Evolutionary conservation across 2,797 vertebrate genomes (phyloP).

Genomic region (Anableps anableps): DNA sequence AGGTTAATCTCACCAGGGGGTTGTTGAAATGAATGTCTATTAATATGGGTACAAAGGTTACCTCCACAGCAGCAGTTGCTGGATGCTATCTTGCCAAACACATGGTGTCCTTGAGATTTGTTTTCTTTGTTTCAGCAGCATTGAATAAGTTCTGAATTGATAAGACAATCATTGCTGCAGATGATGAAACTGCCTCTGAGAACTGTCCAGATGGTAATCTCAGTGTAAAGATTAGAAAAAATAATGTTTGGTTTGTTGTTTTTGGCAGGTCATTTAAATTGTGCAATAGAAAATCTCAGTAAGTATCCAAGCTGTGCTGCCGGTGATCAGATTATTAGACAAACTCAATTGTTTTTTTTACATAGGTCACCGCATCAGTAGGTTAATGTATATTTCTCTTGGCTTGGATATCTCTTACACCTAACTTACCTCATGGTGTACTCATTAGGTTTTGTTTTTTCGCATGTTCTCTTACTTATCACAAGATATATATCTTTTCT

Average conservation of each 20-base stretch:
- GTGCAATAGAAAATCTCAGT: slow-evolving; percentile 6
- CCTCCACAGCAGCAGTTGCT: slow-evolving; percentile 22
- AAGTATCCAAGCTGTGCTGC: background rate
- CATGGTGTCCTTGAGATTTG: slow-evolving; percentile 49
- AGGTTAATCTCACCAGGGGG: slow-evolving; percentile 60
- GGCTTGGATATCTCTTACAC: background rate
- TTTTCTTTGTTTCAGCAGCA: slow-evolving; percentile 52
- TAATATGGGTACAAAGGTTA: slow-evolving; percentile 56
- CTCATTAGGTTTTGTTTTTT: background rate
- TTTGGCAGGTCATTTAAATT: slow-evolving; percentile 17
- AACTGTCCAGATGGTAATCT: slow-evolving; percentile 66
- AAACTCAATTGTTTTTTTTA: background rate
- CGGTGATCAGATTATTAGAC: slow-evolving; percentile 12
- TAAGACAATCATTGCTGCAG: slow-evolving; percentile 55
- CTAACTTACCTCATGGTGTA: slow-evolving; percentile 19
- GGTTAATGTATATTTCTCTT: background rate
- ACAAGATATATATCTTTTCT: slow-evolving; percentile 12
- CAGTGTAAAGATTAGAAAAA: slow-evolving; percentile 45
- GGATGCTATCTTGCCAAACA: slow-evolving; percentile 62
- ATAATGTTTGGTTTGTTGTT: slow-evolving; percentile 19
- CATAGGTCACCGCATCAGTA: background rate
- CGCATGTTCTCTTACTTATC: slow-evolving; percentile 18
- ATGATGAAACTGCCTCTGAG: slow-evolving; percentile 58
- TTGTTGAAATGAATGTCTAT: slow-evolving; percentile 46
- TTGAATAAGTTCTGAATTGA: slow-evolving; percentile 55